Conservation (phyloP, 2,888 invertebrate species). For the Lepas anatifera region DNA sequence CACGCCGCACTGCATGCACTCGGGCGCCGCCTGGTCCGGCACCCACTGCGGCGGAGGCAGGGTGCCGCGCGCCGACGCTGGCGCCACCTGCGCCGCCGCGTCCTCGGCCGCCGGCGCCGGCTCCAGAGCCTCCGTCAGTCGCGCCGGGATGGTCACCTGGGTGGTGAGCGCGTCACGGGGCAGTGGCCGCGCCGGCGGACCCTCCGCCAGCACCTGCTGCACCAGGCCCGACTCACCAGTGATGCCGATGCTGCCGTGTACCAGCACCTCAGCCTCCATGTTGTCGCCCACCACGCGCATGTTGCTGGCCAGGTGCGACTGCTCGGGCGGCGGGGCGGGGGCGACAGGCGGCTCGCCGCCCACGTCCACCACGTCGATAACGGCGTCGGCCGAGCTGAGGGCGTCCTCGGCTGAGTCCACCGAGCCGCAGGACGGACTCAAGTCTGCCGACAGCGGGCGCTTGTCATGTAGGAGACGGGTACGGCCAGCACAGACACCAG, state of each 20-base stretch:
- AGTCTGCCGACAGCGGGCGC: background rate
- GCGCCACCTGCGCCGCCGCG: constrained; percentile 74
- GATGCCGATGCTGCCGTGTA: background rate
- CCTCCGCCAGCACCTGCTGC: constrained; percentile 8
- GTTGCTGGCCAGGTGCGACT: constrained; percentile 12
- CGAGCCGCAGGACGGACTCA: constrained; percentile 9
- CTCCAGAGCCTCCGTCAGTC: constrained; percentile 14
- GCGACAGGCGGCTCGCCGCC: background rate
- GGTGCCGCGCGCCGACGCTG: constrained; percentile 81
- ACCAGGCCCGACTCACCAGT: constrained; percentile 1
- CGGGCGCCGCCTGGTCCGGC: constrained; percentile 80
- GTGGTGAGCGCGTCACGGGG: background rate
- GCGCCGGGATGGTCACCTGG: constrained; percentile 2
- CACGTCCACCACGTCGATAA: background rate
- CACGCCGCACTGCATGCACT: constrained; percentile 84
- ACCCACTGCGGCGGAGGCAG: constrained; percentile 87
- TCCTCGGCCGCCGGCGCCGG: background rate
- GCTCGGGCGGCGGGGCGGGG: too few species aligned
- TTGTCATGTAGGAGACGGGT: too few species aligned
- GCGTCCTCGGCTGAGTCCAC: constrained; percentile 7
- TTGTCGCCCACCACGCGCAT: constrained; percentile 5
- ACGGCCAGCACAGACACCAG: background rate
- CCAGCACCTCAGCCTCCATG: constrained; percentile 8
- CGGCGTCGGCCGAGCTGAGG: background rate
- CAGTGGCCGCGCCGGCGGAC: background rate